Evolutionary conservation across 2,113 vertebrate species (phyloP), one percentile per base, ranked within the genome.

Genomic region (Chascanopsetta lugubris): DNA sequence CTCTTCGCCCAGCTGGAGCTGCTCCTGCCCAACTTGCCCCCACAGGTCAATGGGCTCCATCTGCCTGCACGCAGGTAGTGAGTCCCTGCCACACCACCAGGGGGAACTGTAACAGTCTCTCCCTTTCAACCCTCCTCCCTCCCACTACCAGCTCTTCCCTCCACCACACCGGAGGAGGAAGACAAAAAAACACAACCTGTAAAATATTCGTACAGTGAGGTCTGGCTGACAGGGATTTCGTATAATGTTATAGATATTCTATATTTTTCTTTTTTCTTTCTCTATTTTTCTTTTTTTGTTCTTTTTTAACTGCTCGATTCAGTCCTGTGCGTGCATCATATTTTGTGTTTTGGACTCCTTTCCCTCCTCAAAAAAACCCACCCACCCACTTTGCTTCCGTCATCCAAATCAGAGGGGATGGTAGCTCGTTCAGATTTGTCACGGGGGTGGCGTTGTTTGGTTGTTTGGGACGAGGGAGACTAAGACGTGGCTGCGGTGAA

Each of bases 1-100:
- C 95, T 99, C 90, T 97, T 97, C 90, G 94, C 95, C 94, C 96
- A 99, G 91, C 94, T 99, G 89, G 97, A 99, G 95, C 94, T 99
- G 87, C 91, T 98, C 88, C 94, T 98, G 93, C 95, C 96, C 92
- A 94, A 94, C 81, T 64, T 93, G 84, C 94, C 95, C 84, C 92
- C 93, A 60, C 89, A 91, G 81, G 93, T 97, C 89, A 98, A 98
- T 29, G 97, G 97, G 92, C 93, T 98, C 89, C 96, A 98, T 87
- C 93, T 97, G 92, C 93, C 95, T 57, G 90, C 95, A 84, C 96
- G 97, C 94, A 98, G 96, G 96, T 98, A 98, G 96, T 97, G 87
- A 87, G 81, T 75, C 92, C 91, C 88, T 67, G 84, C 88, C 89
- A 85, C 93, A 82, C 90, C 89, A 91, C 83, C 5, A 88, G 87